Evolutionary conservation across 2,113 vertebrate genomes (phyloP), one percentile per base, ranked within the genome.

Genomic region (Regulus satrapa): DNA sequence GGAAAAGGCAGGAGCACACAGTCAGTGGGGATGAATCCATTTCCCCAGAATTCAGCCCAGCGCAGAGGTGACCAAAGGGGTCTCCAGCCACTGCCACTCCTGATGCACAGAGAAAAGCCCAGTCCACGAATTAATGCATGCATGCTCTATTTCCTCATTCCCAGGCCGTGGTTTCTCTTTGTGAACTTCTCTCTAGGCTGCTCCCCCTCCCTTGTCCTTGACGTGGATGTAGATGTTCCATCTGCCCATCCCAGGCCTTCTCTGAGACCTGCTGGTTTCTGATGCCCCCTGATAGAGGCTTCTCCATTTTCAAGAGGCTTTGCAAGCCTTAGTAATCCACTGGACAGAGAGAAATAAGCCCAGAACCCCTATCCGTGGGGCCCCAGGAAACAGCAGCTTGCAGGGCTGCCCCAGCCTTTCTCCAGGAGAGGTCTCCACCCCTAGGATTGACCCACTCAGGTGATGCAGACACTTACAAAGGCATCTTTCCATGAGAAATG

Each of bases 1-100:
- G 31, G 41, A 31, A 64, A 72, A 59, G 20, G 19, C 38, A 88
- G 55, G 18, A 67, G 18, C 13, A 31, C 9, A 10, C 17, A 28
- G 25, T 5, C 4, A 2, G n/a, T 31, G 29, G 13, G 13, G 40
- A 18, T 2, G 1, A 63, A 63, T n/a, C 29, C 9, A 0, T 67
- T 41, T 64, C 43, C 20, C 7, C 2, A 2, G 9, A 36, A 13
- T 34, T 88, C 20, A 48, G 14, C 18, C 34, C 25, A 45, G n/a
- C 10, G 26, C 12, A 28, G 2, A 25, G n/a, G 8, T 20, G 24
- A 51, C 36, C 49, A 69, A 46, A 51, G 10, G 20, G 2, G 20
- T 68, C 26, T 77, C 55, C n/a, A 85, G 17, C 9, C 31, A 29
- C 25, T 68, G 73, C 19, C 40, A 32, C 40, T 76, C 63, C 68